Evolutionary conservation across 2,888 invertebrate genomes (phyloP), one percentile per base, ranked within the genome.

Genomic region (Acanthopleura granulata): DNA sequence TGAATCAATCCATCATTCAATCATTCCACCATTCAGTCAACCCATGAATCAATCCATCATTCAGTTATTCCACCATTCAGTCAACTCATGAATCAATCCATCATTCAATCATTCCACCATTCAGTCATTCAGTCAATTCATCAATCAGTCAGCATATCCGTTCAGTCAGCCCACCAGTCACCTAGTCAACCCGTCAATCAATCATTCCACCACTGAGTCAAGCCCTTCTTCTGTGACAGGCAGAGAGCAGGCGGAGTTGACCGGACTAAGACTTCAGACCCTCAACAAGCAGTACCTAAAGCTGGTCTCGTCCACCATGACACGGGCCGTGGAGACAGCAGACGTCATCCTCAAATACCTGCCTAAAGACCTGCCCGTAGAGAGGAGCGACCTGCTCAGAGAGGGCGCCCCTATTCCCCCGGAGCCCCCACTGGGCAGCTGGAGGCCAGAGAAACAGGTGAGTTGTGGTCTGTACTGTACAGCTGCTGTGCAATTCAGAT

Each of bases 381-480:
- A 92, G 75, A 92, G 94, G 82, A 95, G 95, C 87, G 93, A 94
- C 83, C 91, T 96, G 82, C 91, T 99, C 27, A 93, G 95, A 76
- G 99, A 99, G 91, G 99, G 99, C 0, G 96, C 97, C 0, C 99
- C 99, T 0, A 94, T 97, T 81, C 95, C 96, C 0, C 98, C 98
- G 0, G 98, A 98, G 86, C 99, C 99, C 0, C 95, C 96, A 0
- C 92, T 95, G 0, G 94, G 95, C 0, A 93, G 94, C 86, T 98
- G 97, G 97, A 94, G 93, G 86, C 96, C 97, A 0, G 96, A 96
- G 86, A 91, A 92, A 85, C 92, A 93, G 91, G 96, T 95, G 92
- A 91, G 78, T 73, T 51, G 40, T 40, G 40, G 9, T 40, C 40
- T 6, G 9, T 40, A 40, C 40, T 40, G 40, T 40, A 6, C 40